A percentile compares a stretch with the other conserved stretches of the same genome.
Conservation (phyloP, 2,888 invertebrate genomes). For the Drosophila paramelanica region DNA sequence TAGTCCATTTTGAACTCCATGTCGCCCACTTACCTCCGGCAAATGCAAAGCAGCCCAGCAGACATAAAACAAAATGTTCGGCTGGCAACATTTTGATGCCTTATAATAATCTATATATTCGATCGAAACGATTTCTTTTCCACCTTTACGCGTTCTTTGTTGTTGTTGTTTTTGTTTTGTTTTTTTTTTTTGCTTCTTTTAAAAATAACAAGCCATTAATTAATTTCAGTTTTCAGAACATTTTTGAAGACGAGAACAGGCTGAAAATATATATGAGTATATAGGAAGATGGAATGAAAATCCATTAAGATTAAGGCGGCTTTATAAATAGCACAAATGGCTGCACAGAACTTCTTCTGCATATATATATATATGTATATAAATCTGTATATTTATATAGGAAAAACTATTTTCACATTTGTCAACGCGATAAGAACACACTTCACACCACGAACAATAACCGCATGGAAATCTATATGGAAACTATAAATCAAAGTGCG, state of each 20-base stretch:
- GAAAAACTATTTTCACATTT: conserved; percentile 30
- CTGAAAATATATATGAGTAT: conserved; percentile 60
- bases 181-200: conserved; percentile 29
- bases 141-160: conserved; percentile 49
- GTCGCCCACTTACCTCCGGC: conserved; percentile 61
- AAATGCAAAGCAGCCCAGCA: conserved; percentile 64
- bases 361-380: conserved; percentile 25
- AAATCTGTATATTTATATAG: conserved; percentile 8
- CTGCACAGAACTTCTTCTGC: conserved; percentile 37
- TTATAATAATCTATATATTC: conserved; percentile 28
- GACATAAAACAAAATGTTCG: conserved; percentile 58
- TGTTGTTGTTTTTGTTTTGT: too few species aligned
- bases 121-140: conserved; percentile 29
- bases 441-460: conserved; percentile 19
- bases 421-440: conserved; percentile 24
- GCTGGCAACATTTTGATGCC: conserved; percentile 61
- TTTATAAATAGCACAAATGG: conserved; percentile 64
- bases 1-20: conserved; percentile 10
- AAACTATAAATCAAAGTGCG: conserved; percentile 24
- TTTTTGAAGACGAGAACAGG: conserved; percentile 31
- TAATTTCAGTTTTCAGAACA: conserved; percentile 48
- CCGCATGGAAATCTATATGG: conserved; percentile 16
- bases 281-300: conserved; percentile 46
- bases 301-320: conserved; percentile 69
- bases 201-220: conserved; percentile 56